Conservation (phyloP, 2,888 invertebrate genomes). For the Aquatica leii region DNA sequence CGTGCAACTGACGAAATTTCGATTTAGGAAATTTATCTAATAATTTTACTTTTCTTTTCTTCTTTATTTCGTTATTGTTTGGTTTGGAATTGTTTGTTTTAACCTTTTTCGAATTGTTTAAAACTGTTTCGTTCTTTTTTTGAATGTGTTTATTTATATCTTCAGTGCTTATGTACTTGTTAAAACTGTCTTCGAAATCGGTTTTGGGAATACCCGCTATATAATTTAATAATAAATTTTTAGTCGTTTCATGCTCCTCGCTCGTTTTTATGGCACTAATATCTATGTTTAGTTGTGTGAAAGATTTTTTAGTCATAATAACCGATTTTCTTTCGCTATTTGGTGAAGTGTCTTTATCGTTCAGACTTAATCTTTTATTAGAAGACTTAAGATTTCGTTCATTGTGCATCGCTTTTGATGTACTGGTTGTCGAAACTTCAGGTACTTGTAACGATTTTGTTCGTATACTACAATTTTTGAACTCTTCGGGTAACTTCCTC, state of each 20-base stretch:
- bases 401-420: background rate
- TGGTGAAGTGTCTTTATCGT: background rate
- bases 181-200: background rate
- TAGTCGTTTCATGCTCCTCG: background rate
- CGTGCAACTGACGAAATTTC: background rate
- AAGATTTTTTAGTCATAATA: constrained; percentile 20
- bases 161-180: too few species aligned
- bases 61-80: background rate
- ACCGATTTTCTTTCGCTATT: background rate
- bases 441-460: constrained; percentile 20
- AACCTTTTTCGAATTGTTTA: background rate
- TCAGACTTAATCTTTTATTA: background rate
- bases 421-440: constrained; percentile 24
- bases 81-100: too few species aligned
- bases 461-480: background rate
- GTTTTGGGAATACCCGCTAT: background rate
- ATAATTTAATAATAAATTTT: background rate
- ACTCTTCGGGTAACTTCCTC: background rate
- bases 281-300: constrained; percentile 10
- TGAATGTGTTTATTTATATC: background rate
- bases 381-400: background rate
- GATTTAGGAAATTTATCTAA: background rate
- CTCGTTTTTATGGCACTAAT: background rate
- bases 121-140: background rate
- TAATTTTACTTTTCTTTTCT: background rate